Base-by-base conservation (phyloP, 2,797 vertebrate genomes). In the Ciconia nigra region DNA sequence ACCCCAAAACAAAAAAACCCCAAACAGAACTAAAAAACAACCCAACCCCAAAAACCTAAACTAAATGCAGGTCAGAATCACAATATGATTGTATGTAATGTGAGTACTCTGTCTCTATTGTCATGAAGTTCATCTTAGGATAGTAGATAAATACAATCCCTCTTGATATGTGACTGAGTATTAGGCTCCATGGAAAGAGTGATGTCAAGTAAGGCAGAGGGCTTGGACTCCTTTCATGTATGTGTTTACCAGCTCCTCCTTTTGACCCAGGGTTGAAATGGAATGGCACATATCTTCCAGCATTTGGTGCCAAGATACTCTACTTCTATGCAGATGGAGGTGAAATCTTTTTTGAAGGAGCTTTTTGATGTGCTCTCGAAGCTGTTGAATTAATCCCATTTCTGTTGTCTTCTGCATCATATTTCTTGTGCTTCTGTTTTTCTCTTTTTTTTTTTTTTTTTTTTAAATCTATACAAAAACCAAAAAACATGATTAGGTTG, bases 121-220 rank as follows among this genome's bases (percentile, higher is more conserved):
- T 20, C 15, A 8, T 0, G 0, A 72, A 70, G 26, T 54, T 88
- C 13, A 35, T 0, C 4, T 69, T 65, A 39, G 5, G 19, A 6
- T 47, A 24, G 33, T 62, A 57, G 73, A 70, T 52, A 54, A 47
- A 15, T 51, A 26, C 3, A 9, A n/a, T 35, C 25, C 4, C 28
- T 83, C 5, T 16, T 51, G 46, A 8, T 25, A 1, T 6, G 14
- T 29, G 13, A 14, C 29, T 28, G 31, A 47, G 12, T 63, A 54
- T 41, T 61, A 28, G 35, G 4, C 28, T 72, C 14, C 0, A 0
- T 65, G 51, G 37, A 63, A 35, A 58, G n/a, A 35, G 21, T 35
- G 1, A 1, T 39, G 11, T 42, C 2, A 84, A 65, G 28, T 25
- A n/a, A n/a, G 55, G 47, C 11, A 62, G 39, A 33, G n/a, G n/a